A percentile compares a stretch with the other conserved stretches of the same genome.
phyloP scores from a whole-genome alignment of 2,888 invertebrate genomes.

The Caenorhabditis afra region DNA sequence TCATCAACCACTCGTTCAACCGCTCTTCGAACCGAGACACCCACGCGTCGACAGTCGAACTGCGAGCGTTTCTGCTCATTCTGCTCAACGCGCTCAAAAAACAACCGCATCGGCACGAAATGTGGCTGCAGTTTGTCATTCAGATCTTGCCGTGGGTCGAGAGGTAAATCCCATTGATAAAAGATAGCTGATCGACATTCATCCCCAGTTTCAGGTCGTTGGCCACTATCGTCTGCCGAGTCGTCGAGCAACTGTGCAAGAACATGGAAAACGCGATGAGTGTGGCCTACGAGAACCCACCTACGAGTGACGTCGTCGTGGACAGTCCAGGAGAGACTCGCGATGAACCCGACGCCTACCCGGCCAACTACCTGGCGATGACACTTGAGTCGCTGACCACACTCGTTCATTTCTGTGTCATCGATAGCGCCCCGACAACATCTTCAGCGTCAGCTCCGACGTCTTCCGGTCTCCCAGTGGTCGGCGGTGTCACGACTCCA shows the following conservation, averaged over 20 bases:
- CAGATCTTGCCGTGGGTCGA: constrained; percentile 88
- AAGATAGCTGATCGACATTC: neutral
- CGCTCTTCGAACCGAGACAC: constrained; percentile 73
- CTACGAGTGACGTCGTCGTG: constrained; percentile 39
- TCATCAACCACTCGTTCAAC: constrained; percentile 63
- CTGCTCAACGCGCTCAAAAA: constrained; percentile 87
- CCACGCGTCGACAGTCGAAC: constrained; percentile 83
- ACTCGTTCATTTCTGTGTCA: constrained; percentile 79
- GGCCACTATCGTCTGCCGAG: constrained; percentile 87
- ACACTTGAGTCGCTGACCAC: constrained; percentile 77
- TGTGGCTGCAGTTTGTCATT: constrained; percentile 89
- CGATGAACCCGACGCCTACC: constrained; percentile 66
- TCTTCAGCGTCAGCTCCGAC: constrained; percentile 7
- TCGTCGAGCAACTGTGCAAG: constrained; percentile 88
- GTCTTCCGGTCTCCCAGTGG: constrained; percentile 17
- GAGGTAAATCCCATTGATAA: constrained; percentile 59
- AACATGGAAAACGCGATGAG: constrained; percentile 85
- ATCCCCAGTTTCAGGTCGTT: constrained; percentile 84
- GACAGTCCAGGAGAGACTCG: constrained; percentile 37
- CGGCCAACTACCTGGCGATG: constrained; percentile 75
- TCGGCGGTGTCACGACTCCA: constrained; percentile 18
- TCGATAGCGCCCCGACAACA: constrained; percentile 61
- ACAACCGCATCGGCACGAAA: constrained; percentile 84
- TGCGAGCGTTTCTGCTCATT: constrained; percentile 89
- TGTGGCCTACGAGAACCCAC: constrained; percentile 52